phyloP scores from a whole-genome alignment of 2,113 vertebrate genomes.

The Hippocampus mohnikei region DNA sequence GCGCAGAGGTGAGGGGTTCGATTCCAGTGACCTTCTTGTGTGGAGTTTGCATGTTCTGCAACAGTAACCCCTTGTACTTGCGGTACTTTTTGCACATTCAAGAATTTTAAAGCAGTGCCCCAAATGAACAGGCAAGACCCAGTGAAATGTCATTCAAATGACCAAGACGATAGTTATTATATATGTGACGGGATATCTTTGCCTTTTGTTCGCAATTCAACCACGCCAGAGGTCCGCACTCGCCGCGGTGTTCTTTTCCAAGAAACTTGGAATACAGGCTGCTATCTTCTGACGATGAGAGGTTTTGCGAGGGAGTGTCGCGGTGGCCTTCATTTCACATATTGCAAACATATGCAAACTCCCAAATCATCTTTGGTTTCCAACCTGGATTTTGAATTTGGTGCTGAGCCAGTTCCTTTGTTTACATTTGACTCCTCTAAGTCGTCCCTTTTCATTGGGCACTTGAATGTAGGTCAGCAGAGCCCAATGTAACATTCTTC shows the following conservation, averaged over 20 bases:
- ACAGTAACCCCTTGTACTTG: too few species aligned
- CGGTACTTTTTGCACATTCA: too few species aligned
- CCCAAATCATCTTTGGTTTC: not conserved
- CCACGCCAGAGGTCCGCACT: not conserved
- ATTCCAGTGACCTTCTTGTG: too few species aligned
- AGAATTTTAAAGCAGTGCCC: too few species aligned
- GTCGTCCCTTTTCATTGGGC: slow-evolving; percentile 17
- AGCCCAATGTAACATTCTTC: slow-evolving; percentile 27
- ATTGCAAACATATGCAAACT: slow-evolving; percentile 2
- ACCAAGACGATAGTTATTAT: not conserved
- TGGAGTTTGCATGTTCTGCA: too few species aligned
- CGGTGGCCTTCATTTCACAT: not conserved
- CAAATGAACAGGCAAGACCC: not conserved
- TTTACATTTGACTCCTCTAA: slow-evolving; percentile 14
- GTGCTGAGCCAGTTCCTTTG: not conserved
- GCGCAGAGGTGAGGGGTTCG: too few species aligned
- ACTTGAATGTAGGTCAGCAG: slow-evolving; percentile 50
- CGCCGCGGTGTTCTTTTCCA: not conserved
- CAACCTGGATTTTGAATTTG: slow-evolving; percentile 1
- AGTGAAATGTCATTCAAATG: not conserved
- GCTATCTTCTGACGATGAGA: not conserved
- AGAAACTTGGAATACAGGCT: not conserved
- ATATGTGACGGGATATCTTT: not conserved
- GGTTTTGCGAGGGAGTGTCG: not conserved
- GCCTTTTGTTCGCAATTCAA: not conserved